Evolutionary conservation across 2,113 vertebrate species (phyloP).

Genomic region (Athene noctua): DNA sequence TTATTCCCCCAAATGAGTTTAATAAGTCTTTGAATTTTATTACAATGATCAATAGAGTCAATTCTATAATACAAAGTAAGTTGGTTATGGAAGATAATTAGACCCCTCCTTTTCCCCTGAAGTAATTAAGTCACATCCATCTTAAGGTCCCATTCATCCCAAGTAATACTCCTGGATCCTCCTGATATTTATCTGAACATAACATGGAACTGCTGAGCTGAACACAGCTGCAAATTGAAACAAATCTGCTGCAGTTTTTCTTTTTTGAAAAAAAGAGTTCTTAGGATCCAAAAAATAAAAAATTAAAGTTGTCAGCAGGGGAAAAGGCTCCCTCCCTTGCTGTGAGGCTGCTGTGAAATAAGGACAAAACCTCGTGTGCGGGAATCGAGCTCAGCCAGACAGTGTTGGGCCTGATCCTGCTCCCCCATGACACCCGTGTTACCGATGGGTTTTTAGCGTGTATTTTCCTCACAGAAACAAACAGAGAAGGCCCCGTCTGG

Average conservation of each 20-base stretch:
- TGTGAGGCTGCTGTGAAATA: neutral
- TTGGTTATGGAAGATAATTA: constrained; percentile 64
- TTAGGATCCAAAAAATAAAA: neutral
- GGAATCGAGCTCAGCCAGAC: neutral
- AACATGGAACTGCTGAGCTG: neutral
- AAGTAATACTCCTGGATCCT: constrained; percentile 26
- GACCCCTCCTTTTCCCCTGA: constrained; percentile 45
- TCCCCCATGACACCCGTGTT: neutral
- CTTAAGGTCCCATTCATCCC: constrained; percentile 56
- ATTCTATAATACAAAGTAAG: constrained; percentile 69
- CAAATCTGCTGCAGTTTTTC: neutral
- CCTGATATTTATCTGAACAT: constrained; percentile 8
- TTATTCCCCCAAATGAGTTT: constrained; percentile 63
- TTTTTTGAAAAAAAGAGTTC: neutral
- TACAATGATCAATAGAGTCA: constrained; percentile 76
- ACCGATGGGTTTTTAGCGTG: rapidly evolving
- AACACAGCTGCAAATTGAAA: constrained; percentile 10
- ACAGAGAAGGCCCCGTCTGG: rapidly evolving
- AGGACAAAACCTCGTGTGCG: neutral
- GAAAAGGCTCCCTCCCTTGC: neutral
- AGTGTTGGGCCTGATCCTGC: neutral
- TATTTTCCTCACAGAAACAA: neutral
- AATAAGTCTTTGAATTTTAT: constrained; percentile 71
- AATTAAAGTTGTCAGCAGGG: neutral
- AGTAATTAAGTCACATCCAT: constrained; percentile 73